Percentiles rank a stretch among this genome's conserved stretches.
Conservation (phyloP, 2,113 vertebrate genomes). For the Rhadina sibilatrix region DNA sequence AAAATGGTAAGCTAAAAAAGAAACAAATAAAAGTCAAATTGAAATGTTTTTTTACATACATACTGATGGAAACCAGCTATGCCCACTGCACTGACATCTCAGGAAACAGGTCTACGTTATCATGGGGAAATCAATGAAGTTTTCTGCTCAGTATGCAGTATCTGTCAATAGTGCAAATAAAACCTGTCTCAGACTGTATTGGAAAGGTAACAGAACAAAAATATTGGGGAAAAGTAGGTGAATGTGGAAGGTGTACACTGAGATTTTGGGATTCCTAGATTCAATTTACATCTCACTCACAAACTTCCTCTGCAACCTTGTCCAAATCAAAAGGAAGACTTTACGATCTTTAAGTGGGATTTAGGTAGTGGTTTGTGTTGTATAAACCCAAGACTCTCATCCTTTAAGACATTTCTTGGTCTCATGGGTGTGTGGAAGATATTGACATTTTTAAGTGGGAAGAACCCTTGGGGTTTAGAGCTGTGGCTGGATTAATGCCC, state of each 20-base stretch:
- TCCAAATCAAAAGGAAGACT: not conserved
- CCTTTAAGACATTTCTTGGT: not conserved
- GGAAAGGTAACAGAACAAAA: not conserved
- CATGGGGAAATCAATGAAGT: not conserved
- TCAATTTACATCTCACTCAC: not conserved
- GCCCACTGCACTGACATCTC: not conserved
- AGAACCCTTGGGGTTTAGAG: not conserved
- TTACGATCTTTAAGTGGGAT: not conserved
- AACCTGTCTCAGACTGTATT: not conserved
- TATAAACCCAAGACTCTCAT: not conserved
- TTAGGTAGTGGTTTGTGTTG: not conserved
- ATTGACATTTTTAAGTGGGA: not conserved
- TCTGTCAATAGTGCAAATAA: not conserved
- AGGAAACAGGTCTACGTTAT: not conserved
- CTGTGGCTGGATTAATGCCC: not conserved
- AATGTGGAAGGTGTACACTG: not conserved
- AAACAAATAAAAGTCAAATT: not conserved
- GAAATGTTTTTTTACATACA: not conserved
- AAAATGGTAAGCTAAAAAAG: not conserved
- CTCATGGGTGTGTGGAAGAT: not conserved
- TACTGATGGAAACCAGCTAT: not conserved
- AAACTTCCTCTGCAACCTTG: accelerated
- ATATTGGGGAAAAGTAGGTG: not conserved
- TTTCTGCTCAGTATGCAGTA: not conserved
- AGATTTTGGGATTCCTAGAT: not conserved